These are phyloP conservation scores for Drosophila subobscura DNA, from an alignment of 1,140 invertebrate genomes.

Conservation along the genomic window DNA sequence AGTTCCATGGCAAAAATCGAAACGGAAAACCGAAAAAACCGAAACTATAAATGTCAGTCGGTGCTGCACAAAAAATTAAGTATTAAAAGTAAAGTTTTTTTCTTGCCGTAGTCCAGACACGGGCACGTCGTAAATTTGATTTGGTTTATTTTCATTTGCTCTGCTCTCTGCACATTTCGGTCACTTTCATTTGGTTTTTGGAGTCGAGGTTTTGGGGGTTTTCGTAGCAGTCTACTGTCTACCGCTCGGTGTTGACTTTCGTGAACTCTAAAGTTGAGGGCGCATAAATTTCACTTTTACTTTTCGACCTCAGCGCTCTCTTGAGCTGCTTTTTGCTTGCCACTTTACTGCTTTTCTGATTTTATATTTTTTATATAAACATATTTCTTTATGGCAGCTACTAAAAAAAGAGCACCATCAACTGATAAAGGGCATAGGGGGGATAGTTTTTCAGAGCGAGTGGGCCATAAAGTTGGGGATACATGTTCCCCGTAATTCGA, in stretches of 20 bases:
- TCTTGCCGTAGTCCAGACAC: slow-evolving; percentile 24
- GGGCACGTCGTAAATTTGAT: slow-evolving; percentile 74
- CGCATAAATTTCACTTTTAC: slow-evolving; percentile 74
- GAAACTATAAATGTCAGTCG: no score
- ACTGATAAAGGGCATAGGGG: slow-evolving; percentile 6
- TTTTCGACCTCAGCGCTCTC: slow-evolving; percentile 14
- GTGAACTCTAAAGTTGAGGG: slow-evolving; percentile 44
- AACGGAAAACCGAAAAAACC: no score
- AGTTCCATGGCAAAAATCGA: no score
- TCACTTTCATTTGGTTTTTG: slow-evolving; percentile 58
- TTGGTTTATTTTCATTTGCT: slow-evolving; percentile 72
- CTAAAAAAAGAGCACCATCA: slow-evolving; percentile 8
- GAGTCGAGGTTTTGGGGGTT: slow-evolving; percentile 37
- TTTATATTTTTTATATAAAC: slow-evolving; percentile 42
- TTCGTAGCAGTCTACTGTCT: slow-evolving; percentile 7
- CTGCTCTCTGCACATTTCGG: slow-evolving; percentile 32
- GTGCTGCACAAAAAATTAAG: no score
- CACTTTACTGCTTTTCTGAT: slow-evolving; percentile 21
- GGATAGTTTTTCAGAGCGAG: neutral
- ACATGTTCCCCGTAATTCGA: no score
- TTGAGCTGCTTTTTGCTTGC: slow-evolving; percentile 19
- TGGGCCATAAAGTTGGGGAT: no score
- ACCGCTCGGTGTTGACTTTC: slow-evolving; percentile 25
- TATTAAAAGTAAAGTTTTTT: neutral
- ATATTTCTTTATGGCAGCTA: slow-evolving; percentile 41